These are phyloP conservation scores for Calliphora vomitoria DNA, from an alignment of 2,888 invertebrate species.

Conservation along the genomic window DNA sequence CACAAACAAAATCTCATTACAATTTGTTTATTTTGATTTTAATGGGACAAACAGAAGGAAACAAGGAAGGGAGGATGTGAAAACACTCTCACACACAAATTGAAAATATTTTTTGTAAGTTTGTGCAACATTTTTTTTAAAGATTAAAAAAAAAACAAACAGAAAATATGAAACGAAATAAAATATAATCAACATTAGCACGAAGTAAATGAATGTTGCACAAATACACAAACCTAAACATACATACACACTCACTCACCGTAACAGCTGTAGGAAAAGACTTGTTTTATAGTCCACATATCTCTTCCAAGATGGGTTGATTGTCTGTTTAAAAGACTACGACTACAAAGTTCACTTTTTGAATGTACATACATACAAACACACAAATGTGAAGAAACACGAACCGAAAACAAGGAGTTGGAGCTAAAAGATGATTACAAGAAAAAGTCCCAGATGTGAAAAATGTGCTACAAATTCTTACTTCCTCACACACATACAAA, in stretches of 20 bases:
- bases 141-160: conserved; percentile 51
- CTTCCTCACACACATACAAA: not conserved
- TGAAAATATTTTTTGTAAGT: conserved; percentile 16
- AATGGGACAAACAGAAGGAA: conserved; percentile 37
- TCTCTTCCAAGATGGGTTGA: conserved; percentile 53
- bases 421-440: conserved; percentile 29
- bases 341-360: not conserved
- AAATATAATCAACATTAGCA: conserved; percentile 67
- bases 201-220: conserved; percentile 57
- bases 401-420: conserved; percentile 16
- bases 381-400: not conserved
- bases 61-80: conserved; percentile 4
- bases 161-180: conserved; percentile 46
- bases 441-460: conserved; percentile 69
- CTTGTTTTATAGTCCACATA: conserved; percentile 62
- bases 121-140: conserved; percentile 62
- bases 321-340: conserved; percentile 51
- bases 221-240: not conserved
- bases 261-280: conserved; percentile 72
- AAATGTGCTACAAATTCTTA: conserved; percentile 58
- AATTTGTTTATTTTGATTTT: conserved; percentile 64
- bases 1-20: conserved; percentile 51
- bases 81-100: not conserved
- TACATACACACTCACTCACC: conserved; percentile 6
- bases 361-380: not conserved